Evolutionary conservation across 2,113 vertebrate species (phyloP).

Genomic region (Chelonoidis abingdonii): DNA sequence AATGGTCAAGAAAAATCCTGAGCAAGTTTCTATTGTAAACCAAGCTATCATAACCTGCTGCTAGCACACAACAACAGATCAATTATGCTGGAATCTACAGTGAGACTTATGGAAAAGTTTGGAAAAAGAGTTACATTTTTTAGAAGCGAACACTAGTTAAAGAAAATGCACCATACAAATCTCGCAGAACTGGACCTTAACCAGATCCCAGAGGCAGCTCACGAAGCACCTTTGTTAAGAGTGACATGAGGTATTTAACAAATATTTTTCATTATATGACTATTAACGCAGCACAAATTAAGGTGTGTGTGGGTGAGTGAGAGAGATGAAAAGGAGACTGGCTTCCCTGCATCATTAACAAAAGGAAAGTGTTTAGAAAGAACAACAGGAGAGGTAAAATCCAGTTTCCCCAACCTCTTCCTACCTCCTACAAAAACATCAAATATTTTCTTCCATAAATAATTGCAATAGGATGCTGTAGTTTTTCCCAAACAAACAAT

Average conservation of each 20-base stretch:
- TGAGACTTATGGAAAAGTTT: constrained; percentile 6
- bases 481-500: constrained; percentile 87
- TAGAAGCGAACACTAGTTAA: constrained; percentile 28
- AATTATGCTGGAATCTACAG: neutral
- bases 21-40: neutral
- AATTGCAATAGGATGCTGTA: constrained; percentile 89
- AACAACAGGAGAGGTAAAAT: constrained; percentile 45
- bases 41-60: neutral
- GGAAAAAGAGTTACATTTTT: constrained; percentile 36
- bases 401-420: constrained; percentile 62
- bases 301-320: neutral
- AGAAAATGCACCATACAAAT: neutral
- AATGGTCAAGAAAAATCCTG: accelerated
- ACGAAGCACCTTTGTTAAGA: constrained; percentile 9
- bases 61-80: neutral
- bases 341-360: constrained; percentile 25
- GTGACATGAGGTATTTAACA: neutral
- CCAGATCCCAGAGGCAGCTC: neutral
- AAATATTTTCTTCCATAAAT: constrained; percentile 92
- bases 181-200: neutral
- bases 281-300: neutral
- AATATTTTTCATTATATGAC: neutral
- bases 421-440: constrained; percentile 82
- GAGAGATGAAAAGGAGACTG: neutral
- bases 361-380: neutral